These are phyloP conservation scores for Hyperoplus lanceolatus DNA, from an alignment of 2,797 vertebrate species.

Conservation along the genomic window DNA sequence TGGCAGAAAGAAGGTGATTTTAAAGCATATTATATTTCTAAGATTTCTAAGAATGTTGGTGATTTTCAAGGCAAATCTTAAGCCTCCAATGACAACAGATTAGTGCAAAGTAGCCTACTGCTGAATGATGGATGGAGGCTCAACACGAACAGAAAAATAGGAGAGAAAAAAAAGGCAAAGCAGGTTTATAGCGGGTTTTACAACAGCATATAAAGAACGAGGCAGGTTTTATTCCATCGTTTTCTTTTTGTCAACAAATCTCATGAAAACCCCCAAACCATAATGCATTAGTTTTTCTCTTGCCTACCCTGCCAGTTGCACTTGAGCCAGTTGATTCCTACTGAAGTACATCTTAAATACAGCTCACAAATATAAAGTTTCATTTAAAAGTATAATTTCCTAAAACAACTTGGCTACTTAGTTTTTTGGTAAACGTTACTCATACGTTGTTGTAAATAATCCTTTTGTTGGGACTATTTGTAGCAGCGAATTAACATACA, in stretches of 20 bases:
- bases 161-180: not conserved
- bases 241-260: not conserved
- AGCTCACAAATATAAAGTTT: not conserved
- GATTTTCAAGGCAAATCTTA: not conserved
- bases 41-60: not conserved
- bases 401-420: not conserved
- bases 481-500: not conserved
- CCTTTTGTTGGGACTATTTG: conserved; percentile 2
- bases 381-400: not conserved
- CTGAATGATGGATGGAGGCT: conserved; percentile 3
- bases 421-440: not conserved
- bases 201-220: not conserved
- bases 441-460: not conserved
- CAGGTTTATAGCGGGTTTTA: not conserved
- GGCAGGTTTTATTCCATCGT: not conserved
- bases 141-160: not conserved
- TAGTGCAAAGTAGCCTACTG: not conserved
- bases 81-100: not conserved
- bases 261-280: not conserved
- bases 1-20: not conserved
- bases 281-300: not conserved
- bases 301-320: not conserved
- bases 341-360: not conserved
- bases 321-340: not conserved
- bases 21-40: not conserved